A percentile compares a stretch with the other conserved stretches of the same genome.
Evolutionary conservation across 92 coral and sea anemone genomes (phyloP).

Genomic region (Umimayanthus kanabou): DNA sequence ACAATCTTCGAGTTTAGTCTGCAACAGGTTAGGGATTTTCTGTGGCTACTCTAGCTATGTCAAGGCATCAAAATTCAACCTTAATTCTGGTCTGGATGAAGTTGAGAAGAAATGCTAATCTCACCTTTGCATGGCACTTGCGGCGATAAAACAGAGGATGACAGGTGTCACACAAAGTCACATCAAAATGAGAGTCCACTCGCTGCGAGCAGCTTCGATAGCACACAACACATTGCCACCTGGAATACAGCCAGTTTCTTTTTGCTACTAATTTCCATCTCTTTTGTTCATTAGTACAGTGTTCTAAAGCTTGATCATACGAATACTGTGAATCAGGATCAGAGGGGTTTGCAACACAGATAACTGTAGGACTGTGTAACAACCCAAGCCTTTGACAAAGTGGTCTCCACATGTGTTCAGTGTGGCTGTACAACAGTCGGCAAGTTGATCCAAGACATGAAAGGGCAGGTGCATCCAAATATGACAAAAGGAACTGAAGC

Average conservation of each 20-base stretch:
- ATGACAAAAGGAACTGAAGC: constrained; percentile 78
- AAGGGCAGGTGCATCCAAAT: constrained; percentile 90
- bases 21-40: too few species aligned
- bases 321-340: constrained; percentile 64
- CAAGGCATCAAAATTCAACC: too few species aligned
- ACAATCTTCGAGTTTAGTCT: too few species aligned
- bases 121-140: constrained; percentile 99
- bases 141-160: constrained; percentile 98
- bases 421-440: constrained; percentile 70
- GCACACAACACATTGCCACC: constrained; percentile 97
- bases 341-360: constrained; percentile 89
- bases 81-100: too few species aligned
- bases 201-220: constrained; percentile 89
- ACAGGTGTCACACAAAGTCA: constrained; percentile 92
- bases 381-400: constrained; percentile 76
- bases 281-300: constrained; percentile 67
- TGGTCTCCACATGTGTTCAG: constrained; percentile 82
- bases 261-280: constrained; percentile 82
- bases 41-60: too few species aligned
- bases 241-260: constrained; percentile 89
- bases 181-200: constrained; percentile 89
- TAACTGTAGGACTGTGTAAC: constrained; percentile 70
- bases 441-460: constrained; percentile 90
- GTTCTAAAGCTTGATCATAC: constrained; percentile 89
- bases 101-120: background rate